Percentiles rank a stretch among this genome's conserved stretches.
Conservation (phyloP, 2,113 vertebrate genomes). For the Nansenia antarctica region DNA sequence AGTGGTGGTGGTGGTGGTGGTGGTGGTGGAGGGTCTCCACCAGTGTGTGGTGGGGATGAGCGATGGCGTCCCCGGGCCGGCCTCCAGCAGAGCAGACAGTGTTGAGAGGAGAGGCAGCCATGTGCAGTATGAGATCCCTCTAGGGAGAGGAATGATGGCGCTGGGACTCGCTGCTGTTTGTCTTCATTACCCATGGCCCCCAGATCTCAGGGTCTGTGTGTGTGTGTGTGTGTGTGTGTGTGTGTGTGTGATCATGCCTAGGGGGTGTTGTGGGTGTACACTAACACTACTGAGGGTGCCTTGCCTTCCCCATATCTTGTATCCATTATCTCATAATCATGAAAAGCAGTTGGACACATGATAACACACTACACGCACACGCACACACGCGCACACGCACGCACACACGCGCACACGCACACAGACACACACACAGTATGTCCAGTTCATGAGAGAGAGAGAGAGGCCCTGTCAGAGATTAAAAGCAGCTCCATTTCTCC, state of each 20-base stretch:
- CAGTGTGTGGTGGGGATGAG: no score
- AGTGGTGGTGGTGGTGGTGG: no score
- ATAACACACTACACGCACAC: background rate
- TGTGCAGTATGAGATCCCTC: slow-evolving; percentile 21
- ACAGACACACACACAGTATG: background rate
- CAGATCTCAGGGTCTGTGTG: slow-evolving; percentile 15
- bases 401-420: background rate
- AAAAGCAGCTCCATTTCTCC: background rate
- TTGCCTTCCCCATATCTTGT: no score
- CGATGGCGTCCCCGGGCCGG: slow-evolving; percentile 44
- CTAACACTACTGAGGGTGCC: no score
- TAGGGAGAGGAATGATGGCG: background rate
- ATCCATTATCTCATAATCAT: no score
- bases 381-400: background rate
- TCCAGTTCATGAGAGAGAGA: no score
- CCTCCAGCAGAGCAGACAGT: slow-evolving; percentile 31
- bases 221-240: no score
- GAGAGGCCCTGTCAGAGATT: no score
- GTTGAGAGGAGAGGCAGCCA: slow-evolving; percentile 32
- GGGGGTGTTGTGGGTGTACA: no score
- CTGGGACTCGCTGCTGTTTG: slow-evolving; percentile 27
- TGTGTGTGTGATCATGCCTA: no score
- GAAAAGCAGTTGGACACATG: no score
- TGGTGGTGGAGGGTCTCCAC: no score
- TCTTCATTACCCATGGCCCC: slow-evolving; percentile 35